Evolutionary conservation across 2,797 vertebrate genomes (phyloP).

Genomic region (Pseudochirops corinnae): DNA sequence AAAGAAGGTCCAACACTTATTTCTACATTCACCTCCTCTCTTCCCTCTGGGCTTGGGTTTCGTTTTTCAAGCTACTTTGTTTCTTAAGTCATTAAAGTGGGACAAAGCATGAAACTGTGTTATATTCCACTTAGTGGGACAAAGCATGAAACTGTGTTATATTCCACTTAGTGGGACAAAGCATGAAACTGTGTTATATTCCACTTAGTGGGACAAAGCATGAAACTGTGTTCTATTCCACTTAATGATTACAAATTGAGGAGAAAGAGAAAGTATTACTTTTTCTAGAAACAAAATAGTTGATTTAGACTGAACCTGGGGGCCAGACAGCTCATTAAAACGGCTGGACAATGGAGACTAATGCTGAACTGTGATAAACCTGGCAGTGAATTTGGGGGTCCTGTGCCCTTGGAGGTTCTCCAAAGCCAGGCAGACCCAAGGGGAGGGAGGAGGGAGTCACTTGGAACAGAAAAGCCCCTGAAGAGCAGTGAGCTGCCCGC

Average conservation of each 20-base stretch:
- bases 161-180: neutral
- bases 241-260: neutral
- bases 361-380: neutral
- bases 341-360: neutral
- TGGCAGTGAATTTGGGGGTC: neutral
- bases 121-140: too few relatives aligned
- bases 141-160: too few relatives aligned
- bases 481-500: neutral
- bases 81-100: neutral
- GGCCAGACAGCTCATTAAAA: neutral
- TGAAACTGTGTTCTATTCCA: too few relatives aligned
- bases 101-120: neutral
- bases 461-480: neutral
- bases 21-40: neutral
- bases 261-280: neutral
- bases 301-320: neutral
- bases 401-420: neutral
- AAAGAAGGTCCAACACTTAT: neutral
- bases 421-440: neutral
- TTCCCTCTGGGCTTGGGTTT: neutral
- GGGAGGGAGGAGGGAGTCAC: neutral
- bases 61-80: neutral
- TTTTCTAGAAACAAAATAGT: neutral
- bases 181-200: too few relatives aligned
- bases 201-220: too few relatives aligned